Percentiles rank a stretch among this genome's conserved stretches.
Evolutionary conservation across 2,888 invertebrate species (phyloP).

Genomic region (Andricus quercusramuli): DNA sequence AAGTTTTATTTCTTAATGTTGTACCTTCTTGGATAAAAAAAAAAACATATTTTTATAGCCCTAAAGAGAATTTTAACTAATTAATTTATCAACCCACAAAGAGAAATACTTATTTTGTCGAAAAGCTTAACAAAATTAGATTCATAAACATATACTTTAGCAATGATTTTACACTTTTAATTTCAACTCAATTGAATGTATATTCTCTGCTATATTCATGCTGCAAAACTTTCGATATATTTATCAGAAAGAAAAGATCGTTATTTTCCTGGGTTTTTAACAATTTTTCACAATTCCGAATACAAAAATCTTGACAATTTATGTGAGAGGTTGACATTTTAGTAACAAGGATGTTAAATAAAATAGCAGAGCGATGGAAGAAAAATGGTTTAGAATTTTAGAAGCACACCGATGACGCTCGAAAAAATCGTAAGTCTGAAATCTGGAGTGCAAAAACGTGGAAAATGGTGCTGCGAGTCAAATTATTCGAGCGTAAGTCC

Average conservation of each 20-base stretch:
- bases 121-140: background rate
- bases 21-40: background rate
- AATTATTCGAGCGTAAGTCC: conserved; percentile 52
- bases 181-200: too few species aligned
- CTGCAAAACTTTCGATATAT: background rate
- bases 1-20: background rate
- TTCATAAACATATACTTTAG: too few species aligned
- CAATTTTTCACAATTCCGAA: background rate
- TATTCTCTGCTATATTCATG: background rate
- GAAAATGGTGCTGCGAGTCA: conserved; percentile 49
- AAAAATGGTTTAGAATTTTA: background rate
- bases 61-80: background rate
- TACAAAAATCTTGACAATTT: background rate
- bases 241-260: background rate
- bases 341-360: background rate
- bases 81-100: background rate
- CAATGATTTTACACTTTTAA: too few species aligned
- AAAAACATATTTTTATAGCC: background rate
- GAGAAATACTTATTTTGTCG: background rate
- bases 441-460: conserved; percentile 59
- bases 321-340: background rate
- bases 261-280: background rate
- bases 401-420: background rate
- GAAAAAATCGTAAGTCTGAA: conserved; percentile 41
- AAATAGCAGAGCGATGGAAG: background rate